Evolutionary conservation across 2,797 vertebrate genomes (phyloP).

Genomic region (Apogon hyalosoma): DNA sequence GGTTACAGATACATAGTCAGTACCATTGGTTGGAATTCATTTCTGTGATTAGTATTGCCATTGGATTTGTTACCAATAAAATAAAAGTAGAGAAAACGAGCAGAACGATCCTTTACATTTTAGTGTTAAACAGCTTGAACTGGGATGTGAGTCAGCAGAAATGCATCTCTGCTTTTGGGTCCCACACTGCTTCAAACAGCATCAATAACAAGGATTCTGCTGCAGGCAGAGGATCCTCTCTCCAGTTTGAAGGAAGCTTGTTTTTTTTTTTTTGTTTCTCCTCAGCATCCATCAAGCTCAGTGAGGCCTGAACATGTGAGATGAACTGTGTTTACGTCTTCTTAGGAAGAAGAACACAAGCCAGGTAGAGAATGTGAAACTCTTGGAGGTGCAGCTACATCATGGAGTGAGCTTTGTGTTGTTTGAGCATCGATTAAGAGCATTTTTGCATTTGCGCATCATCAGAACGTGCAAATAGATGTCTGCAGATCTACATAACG

Average conservation of each 20-base stretch:
- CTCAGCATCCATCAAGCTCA: constrained; percentile 29
- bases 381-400: neutral
- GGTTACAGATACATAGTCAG: too few species aligned
- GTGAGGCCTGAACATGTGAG: constrained; percentile 7
- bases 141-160: constrained; percentile 36
- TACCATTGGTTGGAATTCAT: too few species aligned
- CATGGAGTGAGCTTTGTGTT: too few species aligned
- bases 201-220: constrained; percentile 26
- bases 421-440: too few species aligned
- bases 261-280: constrained; percentile 13
- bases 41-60: too few species aligned
- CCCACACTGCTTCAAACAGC: constrained; percentile 25
- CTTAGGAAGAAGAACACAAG: neutral
- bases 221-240: constrained; percentile 35
- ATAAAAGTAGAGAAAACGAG: too few species aligned
- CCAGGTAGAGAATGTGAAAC: neutral
- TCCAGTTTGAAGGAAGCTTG: constrained; percentile 34
- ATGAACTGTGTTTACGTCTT: constrained; percentile 10
- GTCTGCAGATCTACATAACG: too few species aligned
- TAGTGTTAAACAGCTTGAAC: neutral
- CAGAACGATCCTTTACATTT: neutral
- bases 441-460: too few species aligned
- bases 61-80: too few species aligned
- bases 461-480: too few species aligned
- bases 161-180: constrained; percentile 5